Conservation (phyloP, 2,888 invertebrate genomes). For the Phengaris alcon region DNA sequence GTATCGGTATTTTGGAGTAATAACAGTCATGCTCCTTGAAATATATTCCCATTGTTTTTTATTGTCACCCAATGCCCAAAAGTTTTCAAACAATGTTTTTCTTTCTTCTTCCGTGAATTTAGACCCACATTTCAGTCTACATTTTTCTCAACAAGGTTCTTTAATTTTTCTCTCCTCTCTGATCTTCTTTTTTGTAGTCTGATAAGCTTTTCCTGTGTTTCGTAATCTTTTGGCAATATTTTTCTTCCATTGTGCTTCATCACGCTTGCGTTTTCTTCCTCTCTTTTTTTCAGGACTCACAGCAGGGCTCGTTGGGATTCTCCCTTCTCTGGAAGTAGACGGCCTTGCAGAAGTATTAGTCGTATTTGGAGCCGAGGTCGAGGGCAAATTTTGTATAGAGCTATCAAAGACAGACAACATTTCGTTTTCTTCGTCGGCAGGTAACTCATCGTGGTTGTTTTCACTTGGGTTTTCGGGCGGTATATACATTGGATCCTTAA, state of each 20-base stretch:
- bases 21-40: slow-evolving; percentile 1
- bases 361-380: no score
- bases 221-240: no score
- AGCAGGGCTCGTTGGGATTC: no score
- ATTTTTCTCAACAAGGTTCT: not conserved
- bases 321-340: no score
- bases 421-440: not conserved
- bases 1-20: slow-evolving; percentile 22
- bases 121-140: not conserved
- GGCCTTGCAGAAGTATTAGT: no score
- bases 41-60: slow-evolving; percentile 1
- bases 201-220: not conserved
- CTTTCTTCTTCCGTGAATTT: not conserved
- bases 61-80: not conserved
- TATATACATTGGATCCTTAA: not conserved
- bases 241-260: not conserved
- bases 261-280: no score
- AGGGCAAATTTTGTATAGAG: no score
- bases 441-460: not conserved
- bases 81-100: no score
- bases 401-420: no score
- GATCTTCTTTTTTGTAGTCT: not conserved
- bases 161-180: not conserved
- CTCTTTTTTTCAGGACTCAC: no score
- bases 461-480: not conserved